A percentile compares a stretch with the other conserved stretches of the same genome.
Evolutionary conservation across 1,140 invertebrate species (phyloP).

Genomic region (Rhyzopertha dominica): DNA sequence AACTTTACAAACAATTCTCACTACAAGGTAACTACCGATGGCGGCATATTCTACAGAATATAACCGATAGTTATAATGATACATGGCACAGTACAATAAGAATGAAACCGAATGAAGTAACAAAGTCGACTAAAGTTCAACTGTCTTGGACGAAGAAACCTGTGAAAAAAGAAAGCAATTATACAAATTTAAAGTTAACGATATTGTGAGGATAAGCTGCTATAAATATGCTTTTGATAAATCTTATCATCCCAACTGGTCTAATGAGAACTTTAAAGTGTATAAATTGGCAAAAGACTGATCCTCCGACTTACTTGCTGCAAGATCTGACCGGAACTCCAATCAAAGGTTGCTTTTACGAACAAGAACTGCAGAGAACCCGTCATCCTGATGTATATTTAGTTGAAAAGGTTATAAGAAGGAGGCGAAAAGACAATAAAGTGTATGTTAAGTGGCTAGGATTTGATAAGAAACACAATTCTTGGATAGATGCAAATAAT

Average conservation of each 20-base stretch:
- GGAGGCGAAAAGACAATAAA: slow-evolving; percentile 30
- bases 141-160: too few relatives aligned
- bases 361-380: slow-evolving; percentile 29
- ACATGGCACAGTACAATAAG: too few relatives aligned
- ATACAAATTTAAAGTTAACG: slow-evolving; percentile 18
- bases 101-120: too few relatives aligned
- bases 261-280: slow-evolving; percentile 37
- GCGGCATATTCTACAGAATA: too few relatives aligned
- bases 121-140: too few relatives aligned
- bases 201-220: slow-evolving; percentile 21
- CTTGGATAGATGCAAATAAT: too few relatives aligned
- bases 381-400: slow-evolving; percentile 37
- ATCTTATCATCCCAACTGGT: slow-evolving; percentile 36
- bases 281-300: slow-evolving; percentile 22
- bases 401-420: slow-evolving; percentile 37
- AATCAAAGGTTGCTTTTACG: slow-evolving; percentile 35
- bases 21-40: too few relatives aligned
- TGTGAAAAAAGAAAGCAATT: too few relatives aligned
- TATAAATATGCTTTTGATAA: slow-evolving; percentile 33
- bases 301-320: slow-evolving; percentile 31
- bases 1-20: too few relatives aligned
- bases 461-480: too few relatives aligned
- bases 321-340: slow-evolving; percentile 17
- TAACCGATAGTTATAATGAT: too few relatives aligned
- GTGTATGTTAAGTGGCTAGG: slow-evolving; percentile 40